These are phyloP conservation scores for Phrynocephalus versicolor DNA, from an alignment of 2,113 vertebrate genomes.

Conservation along the genomic window DNA sequence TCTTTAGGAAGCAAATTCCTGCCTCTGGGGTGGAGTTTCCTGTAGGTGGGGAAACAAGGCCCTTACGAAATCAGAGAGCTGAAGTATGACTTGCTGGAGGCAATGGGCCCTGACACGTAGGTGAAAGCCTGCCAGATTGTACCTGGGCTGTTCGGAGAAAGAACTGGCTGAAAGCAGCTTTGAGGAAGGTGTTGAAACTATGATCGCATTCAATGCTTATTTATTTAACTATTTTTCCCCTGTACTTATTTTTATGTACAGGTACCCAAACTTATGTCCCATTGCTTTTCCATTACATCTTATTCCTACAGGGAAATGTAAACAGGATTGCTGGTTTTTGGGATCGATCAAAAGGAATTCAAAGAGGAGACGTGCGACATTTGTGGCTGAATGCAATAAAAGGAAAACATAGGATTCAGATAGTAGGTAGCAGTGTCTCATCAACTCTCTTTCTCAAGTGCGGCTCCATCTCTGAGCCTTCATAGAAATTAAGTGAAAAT, in stretches of 20 bases:
- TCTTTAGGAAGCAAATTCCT: constrained; percentile 57
- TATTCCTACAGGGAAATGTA: not conserved
- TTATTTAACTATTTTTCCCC: not conserved
- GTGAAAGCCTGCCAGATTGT: constrained; percentile 13
- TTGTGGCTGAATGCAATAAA: not conserved
- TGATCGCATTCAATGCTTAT: too few relatives aligned
- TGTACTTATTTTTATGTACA: too few relatives aligned
- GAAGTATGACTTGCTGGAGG: constrained; percentile 6
- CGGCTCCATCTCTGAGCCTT: too few relatives aligned
- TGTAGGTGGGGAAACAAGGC: constrained; percentile 9
- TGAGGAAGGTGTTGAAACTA: not conserved
- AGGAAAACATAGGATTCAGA: not conserved
- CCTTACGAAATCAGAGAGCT: constrained; percentile 31
- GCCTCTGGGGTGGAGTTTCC: constrained; percentile 66
- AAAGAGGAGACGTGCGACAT: too few relatives aligned
- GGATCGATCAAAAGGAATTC: too few relatives aligned
- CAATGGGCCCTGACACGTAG: constrained; percentile 24
- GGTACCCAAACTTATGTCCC: not conserved
- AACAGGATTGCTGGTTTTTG: not conserved
- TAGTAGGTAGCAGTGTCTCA: too few relatives aligned
- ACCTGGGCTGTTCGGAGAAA: too few relatives aligned
- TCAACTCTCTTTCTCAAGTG: too few relatives aligned
- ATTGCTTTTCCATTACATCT: not conserved
- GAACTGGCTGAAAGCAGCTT: not conserved
- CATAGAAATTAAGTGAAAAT: too few relatives aligned